These are phyloP conservation scores for Lacanobia wlatinum DNA, from an alignment of 2,888 invertebrate species.

Conservation along the genomic window DNA sequence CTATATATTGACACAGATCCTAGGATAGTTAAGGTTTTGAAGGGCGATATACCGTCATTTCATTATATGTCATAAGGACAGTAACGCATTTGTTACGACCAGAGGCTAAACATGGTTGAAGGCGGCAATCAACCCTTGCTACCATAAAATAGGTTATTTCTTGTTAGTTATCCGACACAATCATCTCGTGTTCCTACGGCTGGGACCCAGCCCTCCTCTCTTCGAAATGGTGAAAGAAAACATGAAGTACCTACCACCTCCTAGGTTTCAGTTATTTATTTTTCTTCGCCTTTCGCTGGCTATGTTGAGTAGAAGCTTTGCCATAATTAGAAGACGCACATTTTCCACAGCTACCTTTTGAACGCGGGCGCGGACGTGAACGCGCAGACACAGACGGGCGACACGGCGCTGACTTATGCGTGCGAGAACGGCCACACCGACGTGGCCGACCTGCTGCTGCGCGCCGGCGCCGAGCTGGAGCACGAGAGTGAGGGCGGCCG, in stretches of 20 bases:
- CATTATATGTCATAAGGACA: background rate
- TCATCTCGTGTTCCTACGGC: background rate
- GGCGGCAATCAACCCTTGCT: no score
- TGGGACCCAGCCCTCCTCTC: no score
- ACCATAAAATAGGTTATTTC: no score
- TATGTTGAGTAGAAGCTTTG: no score
- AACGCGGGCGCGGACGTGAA: conserved; percentile 97
- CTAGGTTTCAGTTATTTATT: no score
- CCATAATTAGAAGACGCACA: background rate
- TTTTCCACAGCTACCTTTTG: conserved; percentile 91
- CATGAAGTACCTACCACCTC: no score
- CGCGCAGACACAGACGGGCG: conserved; percentile 98
- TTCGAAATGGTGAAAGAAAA: no score
- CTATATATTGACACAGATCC: no score
- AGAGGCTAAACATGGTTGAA: no score
- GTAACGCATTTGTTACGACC: background rate
- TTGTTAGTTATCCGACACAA: background rate
- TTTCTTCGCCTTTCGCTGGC: background rate
- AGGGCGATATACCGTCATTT: no score
- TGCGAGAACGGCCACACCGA: conserved; percentile 99
- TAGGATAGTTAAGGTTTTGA: no score
- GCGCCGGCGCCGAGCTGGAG: conserved; percentile 97
- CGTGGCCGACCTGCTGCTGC: conserved; percentile 97
- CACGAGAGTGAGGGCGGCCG: conserved; percentile 99
- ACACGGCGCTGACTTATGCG: conserved; percentile 99